phyloP scores from a whole-genome alignment of 2,888 invertebrate genomes.

The Tipula unca region DNA sequence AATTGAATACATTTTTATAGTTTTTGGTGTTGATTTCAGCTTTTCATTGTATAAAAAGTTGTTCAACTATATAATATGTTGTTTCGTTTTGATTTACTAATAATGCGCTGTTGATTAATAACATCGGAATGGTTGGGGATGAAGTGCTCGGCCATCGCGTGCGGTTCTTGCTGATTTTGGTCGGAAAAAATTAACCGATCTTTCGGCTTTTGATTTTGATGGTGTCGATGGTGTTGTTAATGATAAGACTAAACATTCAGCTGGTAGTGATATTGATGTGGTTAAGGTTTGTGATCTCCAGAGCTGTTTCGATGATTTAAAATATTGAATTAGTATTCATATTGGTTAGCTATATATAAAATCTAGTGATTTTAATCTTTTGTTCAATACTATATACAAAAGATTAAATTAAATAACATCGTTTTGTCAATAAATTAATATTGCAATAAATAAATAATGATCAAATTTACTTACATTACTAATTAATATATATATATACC shows the following conservation, averaged over 20 bases:
- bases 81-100: background rate
- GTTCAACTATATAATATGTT: background rate
- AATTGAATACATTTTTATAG: background rate
- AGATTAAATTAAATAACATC: background rate
- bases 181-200: slow-evolving; percentile 28
- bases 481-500: too few relatives aligned
- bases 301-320: background rate
- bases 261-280: slow-evolving; percentile 42
- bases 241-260: slow-evolving; percentile 42
- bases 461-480: background rate
- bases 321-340: background rate
- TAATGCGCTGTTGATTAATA: slow-evolving; percentile 31
- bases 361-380: background rate
- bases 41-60: background rate
- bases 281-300: slow-evolving; percentile 38
- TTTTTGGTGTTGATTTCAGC: background rate
- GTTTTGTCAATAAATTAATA: background rate
- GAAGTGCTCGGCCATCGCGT: slow-evolving; percentile 35
- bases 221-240: slow-evolving; percentile 39
- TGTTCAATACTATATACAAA: background rate
- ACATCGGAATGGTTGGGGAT: slow-evolving; percentile 40
- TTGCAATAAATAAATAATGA: background rate
- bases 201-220: background rate
- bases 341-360: too few relatives aligned
- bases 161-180: slow-evolving; percentile 31